Conservation (phyloP, 2,888 invertebrate genomes). For the Epistrophe grossulariae region DNA sequence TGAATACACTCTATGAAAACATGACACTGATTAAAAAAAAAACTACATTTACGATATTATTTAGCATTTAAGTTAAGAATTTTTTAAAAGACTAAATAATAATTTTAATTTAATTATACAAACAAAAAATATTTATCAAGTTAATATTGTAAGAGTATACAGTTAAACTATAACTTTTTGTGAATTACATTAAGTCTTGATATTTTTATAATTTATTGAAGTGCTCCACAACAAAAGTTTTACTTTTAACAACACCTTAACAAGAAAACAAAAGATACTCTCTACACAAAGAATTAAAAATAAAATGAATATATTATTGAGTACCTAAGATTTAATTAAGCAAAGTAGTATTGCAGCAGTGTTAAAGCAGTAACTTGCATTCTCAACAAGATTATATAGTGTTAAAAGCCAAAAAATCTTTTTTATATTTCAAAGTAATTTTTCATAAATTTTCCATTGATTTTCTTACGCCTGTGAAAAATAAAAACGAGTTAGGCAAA, state of each 20-base stretch:
- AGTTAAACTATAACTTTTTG: slow-evolving; percentile 30
- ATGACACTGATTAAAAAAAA: slow-evolving; percentile 58
- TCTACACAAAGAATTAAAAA: slow-evolving; percentile 24
- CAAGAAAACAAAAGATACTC: slow-evolving; percentile 4
- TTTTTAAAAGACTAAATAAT: slow-evolving; percentile 1
- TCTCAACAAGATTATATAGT: slow-evolving; percentile 26
- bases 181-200: slow-evolving; percentile 11
- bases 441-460: background rate
- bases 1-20: slow-evolving; percentile 36
- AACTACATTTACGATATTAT: slow-evolving; percentile 16
- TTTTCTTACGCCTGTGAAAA: slow-evolving; percentile 13
- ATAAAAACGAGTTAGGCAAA: background rate
- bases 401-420: slow-evolving; percentile 9
- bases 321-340: slow-evolving; percentile 14
- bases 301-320: background rate
- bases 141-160: background rate
- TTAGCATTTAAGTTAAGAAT: background rate
- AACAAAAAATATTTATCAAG: background rate
- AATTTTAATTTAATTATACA: slow-evolving; percentile 22
- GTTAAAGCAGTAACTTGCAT: slow-evolving; percentile 28
- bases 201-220: slow-evolving; percentile 23
- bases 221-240: slow-evolving; percentile 42
- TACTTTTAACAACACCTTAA: slow-evolving; percentile 26
- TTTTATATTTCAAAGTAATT: slow-evolving; percentile 8
- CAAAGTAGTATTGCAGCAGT: slow-evolving; percentile 37